Base-by-base conservation (phyloP, 2,113 vertebrate genomes). In the Protomyctophum bolini region DNA sequence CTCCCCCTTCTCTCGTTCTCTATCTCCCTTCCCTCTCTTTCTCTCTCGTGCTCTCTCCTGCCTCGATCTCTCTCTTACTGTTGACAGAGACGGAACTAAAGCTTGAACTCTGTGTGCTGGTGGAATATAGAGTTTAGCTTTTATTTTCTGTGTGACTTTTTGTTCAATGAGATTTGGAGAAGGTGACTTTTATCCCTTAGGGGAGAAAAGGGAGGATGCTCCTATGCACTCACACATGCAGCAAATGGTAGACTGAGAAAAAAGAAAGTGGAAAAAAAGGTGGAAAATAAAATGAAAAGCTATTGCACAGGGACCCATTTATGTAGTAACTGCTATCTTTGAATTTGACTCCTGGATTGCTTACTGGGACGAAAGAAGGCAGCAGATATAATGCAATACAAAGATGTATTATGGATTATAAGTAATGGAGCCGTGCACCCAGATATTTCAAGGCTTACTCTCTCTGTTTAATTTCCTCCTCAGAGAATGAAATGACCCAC, bases 161-260 rank as follows among this genome's bases (percentile, higher is more conserved):
- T 86, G 80, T 92, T 91, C 86, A 91, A 88, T 90, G 86, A 89
- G 91, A 91, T 92, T 92, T 91, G 79, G 78, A 87, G 91, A 92
- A 92, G 90, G 90, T 94, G 90, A 92, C 87, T 91, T 88, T 86
- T 86, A 92, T 92, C 90, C 91, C 88, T 84, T 11, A 70, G 81
- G 85, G 81, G 72, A 70, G 76, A 66, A 75, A 73, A 85, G 75
- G 86, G 73, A 87, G 78, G 82, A 90, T 88, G 81, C 84, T 89
- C 76, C 78, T 85, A 86, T 85, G 83, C 82, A 85, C 88, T 84
- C 74, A 69, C 81, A 6, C 33, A 41, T 70, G 80, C 68, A 76
- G 79, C 70, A 72, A 76, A 87, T 86, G 74, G 80, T 83, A 85
- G 70, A 76, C 56, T 83, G 70, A 70, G 63, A 75, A 65, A 84